These are phyloP conservation scores for Protonemura montana DNA, from an alignment of 2,888 invertebrate species.

Conservation along the genomic window DNA sequence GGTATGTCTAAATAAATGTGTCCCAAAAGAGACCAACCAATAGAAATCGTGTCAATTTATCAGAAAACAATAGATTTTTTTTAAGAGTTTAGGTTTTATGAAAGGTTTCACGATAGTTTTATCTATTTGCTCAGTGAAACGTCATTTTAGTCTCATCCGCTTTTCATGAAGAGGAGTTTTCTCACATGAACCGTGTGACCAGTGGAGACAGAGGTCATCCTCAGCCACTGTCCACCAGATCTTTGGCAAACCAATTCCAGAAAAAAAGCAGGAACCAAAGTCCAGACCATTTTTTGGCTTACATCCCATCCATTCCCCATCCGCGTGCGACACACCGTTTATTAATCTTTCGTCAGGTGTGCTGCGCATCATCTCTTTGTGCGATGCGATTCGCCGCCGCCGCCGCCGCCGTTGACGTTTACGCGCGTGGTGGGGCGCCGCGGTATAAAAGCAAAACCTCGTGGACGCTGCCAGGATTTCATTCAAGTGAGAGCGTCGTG, in stretches of 20 bases:
- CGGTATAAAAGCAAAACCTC: constrained; percentile 49
- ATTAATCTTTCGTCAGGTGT: constrained; percentile 3
- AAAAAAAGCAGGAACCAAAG: background rate
- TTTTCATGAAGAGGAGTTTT: no score
- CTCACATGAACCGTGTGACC: no score
- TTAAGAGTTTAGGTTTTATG: no score
- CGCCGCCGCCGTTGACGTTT: background rate
- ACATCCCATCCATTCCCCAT: background rate
- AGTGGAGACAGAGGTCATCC: no score
- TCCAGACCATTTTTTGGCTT: background rate
- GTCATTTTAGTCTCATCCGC: no score
- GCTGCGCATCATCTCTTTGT: background rate
- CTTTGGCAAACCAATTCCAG: background rate
- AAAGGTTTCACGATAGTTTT: no score
- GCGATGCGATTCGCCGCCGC: background rate
- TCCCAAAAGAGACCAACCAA: no score
- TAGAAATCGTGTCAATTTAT: no score
- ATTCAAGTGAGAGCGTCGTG: constrained; percentile 21
- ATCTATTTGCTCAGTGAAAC: no score
- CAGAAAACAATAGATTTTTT: no score
- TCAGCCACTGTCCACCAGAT: background rate
- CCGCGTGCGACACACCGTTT: background rate
- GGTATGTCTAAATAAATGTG: no score
- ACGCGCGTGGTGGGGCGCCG: background rate
- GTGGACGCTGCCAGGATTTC: constrained; percentile 45